Base-by-base conservation (phyloP, 1,140 invertebrate genomes). In the Hylyphantes graminicola region DNA sequence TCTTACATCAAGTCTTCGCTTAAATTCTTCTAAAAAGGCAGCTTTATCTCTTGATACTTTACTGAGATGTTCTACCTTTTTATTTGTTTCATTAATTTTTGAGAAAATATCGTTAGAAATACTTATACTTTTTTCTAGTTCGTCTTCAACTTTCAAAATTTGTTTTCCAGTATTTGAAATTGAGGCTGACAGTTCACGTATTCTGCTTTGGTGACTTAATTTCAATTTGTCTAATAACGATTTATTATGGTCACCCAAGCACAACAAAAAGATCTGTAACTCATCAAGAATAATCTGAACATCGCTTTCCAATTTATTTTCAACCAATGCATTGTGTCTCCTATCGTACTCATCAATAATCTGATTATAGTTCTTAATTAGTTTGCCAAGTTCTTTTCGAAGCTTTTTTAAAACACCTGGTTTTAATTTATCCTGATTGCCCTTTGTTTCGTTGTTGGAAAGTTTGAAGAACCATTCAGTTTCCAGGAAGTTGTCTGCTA, bases 261-360 rank as follows among this genome's bases (percentile, higher is more conserved):
- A 10, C 0, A 83, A 15, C 13, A 83, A 50, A 65, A 73, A 65
- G 0, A 83, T 2, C 13, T 65, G 70, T 12, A 74, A 19, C 53
- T 83, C 80, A 19, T 83, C 80, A 13, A 48, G 54, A 11, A 57
- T 65, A 11, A 83, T 74, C 5, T 17, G 48, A 2, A 83, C n/a
- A 57, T 83, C 80, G 59, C 50, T 19, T 74, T 65, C 9, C 19
- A 83, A 19, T 75, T 83, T 83, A 17, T 83, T 61, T 13, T 83
- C 70, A 10, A 83, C 70, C 11, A 83, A 5, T 48, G 55, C 54
- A 50, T 74, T 54, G 50, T 83, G 72, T 0, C 19, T 9, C 11
- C 1, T 57, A 5, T 75, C 51, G 21, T 74, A 83, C 12, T 75
- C 17, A 5, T 48, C 2, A 12, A 59, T 13, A 6, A 64, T 7